phyloP scores from a whole-genome alignment of 1,140 invertebrate species.

The Plectrocnemia conspersa region DNA sequence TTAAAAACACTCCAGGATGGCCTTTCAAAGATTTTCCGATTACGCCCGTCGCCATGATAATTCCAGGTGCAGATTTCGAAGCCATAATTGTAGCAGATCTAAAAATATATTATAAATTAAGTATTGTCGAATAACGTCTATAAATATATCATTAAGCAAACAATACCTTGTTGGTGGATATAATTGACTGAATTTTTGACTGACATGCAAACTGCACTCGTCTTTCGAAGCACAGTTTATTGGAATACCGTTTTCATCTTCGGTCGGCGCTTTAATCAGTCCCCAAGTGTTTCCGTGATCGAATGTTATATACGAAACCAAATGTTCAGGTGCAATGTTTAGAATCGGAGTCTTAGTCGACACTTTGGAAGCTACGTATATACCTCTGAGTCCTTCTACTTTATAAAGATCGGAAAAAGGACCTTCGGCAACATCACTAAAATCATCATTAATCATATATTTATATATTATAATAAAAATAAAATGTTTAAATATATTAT shows the following conservation, averaged over 20 bases:
- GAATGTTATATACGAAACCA: slow-evolving; percentile 79
- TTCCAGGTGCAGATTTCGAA: slow-evolving; percentile 79
- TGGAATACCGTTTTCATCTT: slow-evolving; percentile 61
- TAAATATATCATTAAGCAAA: background rate
- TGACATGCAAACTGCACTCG: slow-evolving; percentile 79
- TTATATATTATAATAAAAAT: background rate
- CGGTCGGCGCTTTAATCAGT: slow-evolving; percentile 61
- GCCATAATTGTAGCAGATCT: slow-evolving; percentile 76
- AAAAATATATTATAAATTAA: slow-evolving; percentile 22
- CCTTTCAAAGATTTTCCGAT: slow-evolving; percentile 74
- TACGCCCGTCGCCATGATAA: slow-evolving; percentile 82
- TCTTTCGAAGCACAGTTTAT: slow-evolving; percentile 58
- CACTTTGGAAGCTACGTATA: slow-evolving; percentile 85
- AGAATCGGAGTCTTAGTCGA: slow-evolving; percentile 49
- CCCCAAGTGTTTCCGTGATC: slow-evolving; percentile 84
- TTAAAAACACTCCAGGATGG: slow-evolving; percentile 75
- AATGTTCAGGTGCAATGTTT: slow-evolving; percentile 65
- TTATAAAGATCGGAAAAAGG: slow-evolving; percentile 86
- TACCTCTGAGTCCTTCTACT: slow-evolving; percentile 78
- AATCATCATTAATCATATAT: too few relatives aligned
- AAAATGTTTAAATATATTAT: slow-evolving; percentile 5
- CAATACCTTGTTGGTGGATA: slow-evolving; percentile 67
- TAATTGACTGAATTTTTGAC: slow-evolving; percentile 77
- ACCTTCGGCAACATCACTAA: slow-evolving; percentile 70
- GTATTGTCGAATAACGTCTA: background rate